Percentiles rank a stretch among this genome's conserved stretches.
Conservation (phyloP, 1,140 invertebrate species). For the Coelopa frigida region DNA sequence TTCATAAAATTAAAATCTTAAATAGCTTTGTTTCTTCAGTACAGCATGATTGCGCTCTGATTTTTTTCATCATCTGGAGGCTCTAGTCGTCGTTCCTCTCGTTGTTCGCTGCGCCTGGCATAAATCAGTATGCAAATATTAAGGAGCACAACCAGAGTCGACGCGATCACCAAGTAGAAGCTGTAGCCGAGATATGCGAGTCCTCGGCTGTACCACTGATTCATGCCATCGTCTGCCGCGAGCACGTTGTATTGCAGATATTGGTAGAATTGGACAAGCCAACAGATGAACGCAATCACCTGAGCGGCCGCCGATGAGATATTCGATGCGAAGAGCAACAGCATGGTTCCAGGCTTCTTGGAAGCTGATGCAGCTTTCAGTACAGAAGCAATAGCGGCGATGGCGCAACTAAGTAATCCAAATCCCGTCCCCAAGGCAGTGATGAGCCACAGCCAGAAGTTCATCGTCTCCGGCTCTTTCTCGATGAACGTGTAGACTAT, state of each 20-base stretch:
- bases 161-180: conserved; percentile 37
- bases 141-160: conserved; percentile 33
- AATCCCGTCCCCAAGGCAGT: conserved; percentile 39
- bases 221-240: conserved; percentile 27
- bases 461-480: conserved; percentile 30
- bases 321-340: conserved; percentile 34
- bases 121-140: conserved; percentile 34
- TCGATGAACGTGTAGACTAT: conserved; percentile 35
- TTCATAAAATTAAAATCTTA: too few species aligned
- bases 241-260: conserved; percentile 41
- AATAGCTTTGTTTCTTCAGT: conserved; percentile 25
- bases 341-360: conserved; percentile 37
- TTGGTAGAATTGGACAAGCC: conserved; percentile 40
- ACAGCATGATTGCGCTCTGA: conserved; percentile 40
- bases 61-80: conserved; percentile 34
- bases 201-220: conserved; percentile 35
- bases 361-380: conserved; percentile 36
- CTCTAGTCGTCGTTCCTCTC: conserved; percentile 27
- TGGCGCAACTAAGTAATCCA: conserved; percentile 31
- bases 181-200: conserved; percentile 39
- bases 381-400: conserved; percentile 39
- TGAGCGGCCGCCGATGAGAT: conserved; percentile 33
- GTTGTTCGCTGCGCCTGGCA: conserved; percentile 24
- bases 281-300: conserved; percentile 36
- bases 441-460: conserved; percentile 39